These are phyloP conservation scores for Semicossyphus pulcher DNA, from an alignment of 2,113 vertebrate genomes.

Conservation along the genomic window DNA sequence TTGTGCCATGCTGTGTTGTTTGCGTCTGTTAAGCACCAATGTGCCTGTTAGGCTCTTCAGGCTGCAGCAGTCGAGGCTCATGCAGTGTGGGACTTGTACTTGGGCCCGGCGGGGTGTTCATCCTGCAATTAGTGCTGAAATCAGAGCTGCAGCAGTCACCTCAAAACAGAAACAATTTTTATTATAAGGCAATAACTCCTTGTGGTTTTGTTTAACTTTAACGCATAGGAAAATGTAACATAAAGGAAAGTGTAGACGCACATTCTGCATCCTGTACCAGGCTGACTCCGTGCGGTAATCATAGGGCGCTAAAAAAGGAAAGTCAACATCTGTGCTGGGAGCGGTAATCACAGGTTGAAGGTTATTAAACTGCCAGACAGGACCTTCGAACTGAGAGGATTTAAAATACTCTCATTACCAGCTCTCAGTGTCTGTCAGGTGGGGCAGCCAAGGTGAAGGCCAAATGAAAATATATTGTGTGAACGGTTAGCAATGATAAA, in stretches of 20 bases:
- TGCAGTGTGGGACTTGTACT: conserved; percentile 23
- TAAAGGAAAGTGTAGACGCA: neutral
- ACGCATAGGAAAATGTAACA: conserved; percentile 31
- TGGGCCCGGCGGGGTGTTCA: conserved; percentile 1
- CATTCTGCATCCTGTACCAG: conserved; percentile 52
- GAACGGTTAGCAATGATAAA: conserved; percentile 7
- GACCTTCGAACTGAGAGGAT: conserved; percentile 64
- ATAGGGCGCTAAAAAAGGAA: conserved; percentile 77
- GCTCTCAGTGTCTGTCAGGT: conserved; percentile 46
- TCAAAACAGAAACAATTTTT: neutral
- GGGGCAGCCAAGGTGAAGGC: conserved; percentile 53
- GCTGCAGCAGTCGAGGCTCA: conserved; percentile 2
- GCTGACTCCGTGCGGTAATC: conserved; percentile 64
- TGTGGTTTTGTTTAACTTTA: conserved; percentile 44
- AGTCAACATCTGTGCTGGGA: conserved; percentile 78
- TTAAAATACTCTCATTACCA: conserved; percentile 62
- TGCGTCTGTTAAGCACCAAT: conserved; percentile 27
- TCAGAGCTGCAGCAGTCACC: conserved; percentile 29
- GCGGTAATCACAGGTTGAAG: conserved; percentile 79
- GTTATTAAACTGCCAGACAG: conserved; percentile 73
- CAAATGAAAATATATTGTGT: conserved; percentile 11
- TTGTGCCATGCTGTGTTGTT: conserved; percentile 53
- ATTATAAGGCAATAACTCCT: too few species aligned
- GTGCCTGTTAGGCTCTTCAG: conserved; percentile 31
- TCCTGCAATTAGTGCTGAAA: conserved; percentile 43